phyloP scores from a whole-genome alignment of 2,888 invertebrate species.

The Panopea generosa region DNA sequence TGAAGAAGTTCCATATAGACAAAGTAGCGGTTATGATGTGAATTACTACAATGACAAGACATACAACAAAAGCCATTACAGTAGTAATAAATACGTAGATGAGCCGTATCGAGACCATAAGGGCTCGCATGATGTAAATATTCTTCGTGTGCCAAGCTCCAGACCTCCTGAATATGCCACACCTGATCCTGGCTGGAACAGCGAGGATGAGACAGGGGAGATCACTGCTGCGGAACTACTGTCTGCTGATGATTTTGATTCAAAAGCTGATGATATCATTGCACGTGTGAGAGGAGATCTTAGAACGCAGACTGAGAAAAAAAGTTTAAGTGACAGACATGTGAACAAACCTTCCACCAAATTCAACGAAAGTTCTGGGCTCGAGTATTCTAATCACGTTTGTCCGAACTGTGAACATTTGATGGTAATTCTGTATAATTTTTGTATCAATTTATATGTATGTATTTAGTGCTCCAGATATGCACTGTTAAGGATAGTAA shows the following conservation, averaged over 20 bases:
- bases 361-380: too few relatives aligned
- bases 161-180: slow-evolving; percentile 64
- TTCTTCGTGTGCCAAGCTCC: slow-evolving; percentile 59
- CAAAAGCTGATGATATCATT: slow-evolving; percentile 72
- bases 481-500: too few relatives aligned
- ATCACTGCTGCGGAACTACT: slow-evolving; percentile 60
- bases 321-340: too few relatives aligned
- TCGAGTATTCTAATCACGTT: too few relatives aligned
- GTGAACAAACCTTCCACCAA: too few relatives aligned
- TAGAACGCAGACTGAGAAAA: too few relatives aligned
- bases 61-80: slow-evolving; percentile 33
- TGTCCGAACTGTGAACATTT: too few relatives aligned
- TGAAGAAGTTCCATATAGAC: too few relatives aligned
- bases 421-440: too few relatives aligned
- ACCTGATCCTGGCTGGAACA: slow-evolving; percentile 63
- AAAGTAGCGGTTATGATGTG: not conserved
- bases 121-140: slow-evolving; percentile 45
- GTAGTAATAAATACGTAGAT: slow-evolving; percentile 41
- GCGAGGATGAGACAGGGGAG: slow-evolving; percentile 58
- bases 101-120: slow-evolving; percentile 39
- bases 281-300: slow-evolving; percentile 69
- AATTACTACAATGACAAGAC: not conserved
- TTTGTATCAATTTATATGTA: too few relatives aligned
- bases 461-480: too few relatives aligned
- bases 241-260: slow-evolving; percentile 70